Conservation (phyloP, 2,888 invertebrate genomes). For the Ecliptopera silaceata region DNA sequence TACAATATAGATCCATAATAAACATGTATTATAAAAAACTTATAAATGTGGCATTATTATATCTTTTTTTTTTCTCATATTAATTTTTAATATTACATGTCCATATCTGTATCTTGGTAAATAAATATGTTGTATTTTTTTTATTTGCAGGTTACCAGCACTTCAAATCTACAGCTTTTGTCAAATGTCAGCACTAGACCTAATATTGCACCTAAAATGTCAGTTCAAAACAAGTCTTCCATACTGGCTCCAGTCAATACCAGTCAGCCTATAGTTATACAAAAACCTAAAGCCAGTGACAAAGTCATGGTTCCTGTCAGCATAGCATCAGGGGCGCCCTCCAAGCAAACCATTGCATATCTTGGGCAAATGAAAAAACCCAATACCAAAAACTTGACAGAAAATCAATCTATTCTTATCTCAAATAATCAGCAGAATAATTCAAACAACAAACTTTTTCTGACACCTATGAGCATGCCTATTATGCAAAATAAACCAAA, state of each 20-base stretch:
- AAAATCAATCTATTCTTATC: conserved; percentile 74
- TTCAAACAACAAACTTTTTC: conserved; percentile 78
- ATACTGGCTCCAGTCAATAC: conserved; percentile 68
- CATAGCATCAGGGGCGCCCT: conserved; percentile 62
- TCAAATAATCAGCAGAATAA: conserved; percentile 73
- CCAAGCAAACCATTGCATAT: conserved; percentile 80
- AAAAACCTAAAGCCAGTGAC: conserved; percentile 77
- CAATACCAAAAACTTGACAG: conserved; percentile 60
- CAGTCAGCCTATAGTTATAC: conserved; percentile 82
- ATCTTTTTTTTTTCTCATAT: no score
- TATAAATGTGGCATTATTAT: no score
- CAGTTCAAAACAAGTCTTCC: conserved; percentile 65
- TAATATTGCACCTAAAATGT: conserved; percentile 70
- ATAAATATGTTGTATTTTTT: no score
- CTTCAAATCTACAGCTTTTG: conserved; percentile 72
- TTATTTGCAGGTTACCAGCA: conserved; percentile 68
- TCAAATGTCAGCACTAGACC: conserved; percentile 71
- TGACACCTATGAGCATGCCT: conserved; percentile 83
- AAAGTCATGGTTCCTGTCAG: conserved; percentile 79
- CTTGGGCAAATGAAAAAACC: conserved; percentile 82
- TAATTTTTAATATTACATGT: no score
- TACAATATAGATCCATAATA: no score
- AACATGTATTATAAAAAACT: no score
- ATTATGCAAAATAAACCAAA: conserved; percentile 82
- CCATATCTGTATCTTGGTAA: no score